These are phyloP conservation scores for Lordiphosa andalusiaca DNA, from an alignment of 2,888 invertebrate species.

Conservation along the genomic window DNA sequence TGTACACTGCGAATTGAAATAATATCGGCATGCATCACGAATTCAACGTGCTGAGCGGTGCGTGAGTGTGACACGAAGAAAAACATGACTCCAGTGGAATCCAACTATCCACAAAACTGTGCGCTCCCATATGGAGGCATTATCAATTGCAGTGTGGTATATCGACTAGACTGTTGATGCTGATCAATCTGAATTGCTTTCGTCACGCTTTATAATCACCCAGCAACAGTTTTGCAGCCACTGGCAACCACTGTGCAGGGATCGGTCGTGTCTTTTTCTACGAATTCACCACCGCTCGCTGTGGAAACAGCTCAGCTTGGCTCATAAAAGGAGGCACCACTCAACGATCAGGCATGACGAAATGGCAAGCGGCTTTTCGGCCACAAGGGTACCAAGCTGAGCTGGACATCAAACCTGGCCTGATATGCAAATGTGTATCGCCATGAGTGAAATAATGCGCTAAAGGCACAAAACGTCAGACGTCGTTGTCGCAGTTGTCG, in stretches of 20 bases:
- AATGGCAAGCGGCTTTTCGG: slow-evolving; percentile 64
- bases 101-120: too few species aligned
- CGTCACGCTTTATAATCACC: background rate
- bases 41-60: too few species aligned
- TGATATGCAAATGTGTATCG: slow-evolving; percentile 60
- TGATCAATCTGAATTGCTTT: too few species aligned
- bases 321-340: slow-evolving; percentile 69
- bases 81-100: too few species aligned
- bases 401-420: slow-evolving; percentile 14
- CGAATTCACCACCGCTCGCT: slow-evolving; percentile 51
- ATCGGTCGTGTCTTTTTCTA: slow-evolving; percentile 42
- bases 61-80: too few species aligned
- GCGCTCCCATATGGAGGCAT: too few species aligned
- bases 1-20: too few species aligned
- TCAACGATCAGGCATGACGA: slow-evolving; percentile 74
- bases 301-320: slow-evolving; percentile 32
- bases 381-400: slow-evolving; percentile 42
- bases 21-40: too few species aligned
- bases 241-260: slow-evolving; percentile 47
- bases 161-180: too few species aligned
- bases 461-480: slow-evolving; percentile 42
- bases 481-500: slow-evolving; percentile 52
- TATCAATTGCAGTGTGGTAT: too few species aligned
- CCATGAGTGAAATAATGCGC: slow-evolving; percentile 59
- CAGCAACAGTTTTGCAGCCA: slow-evolving; percentile 20